These are phyloP conservation scores for Upupa epops DNA, from an alignment of 2,113 vertebrate species.

Conservation along the genomic window DNA sequence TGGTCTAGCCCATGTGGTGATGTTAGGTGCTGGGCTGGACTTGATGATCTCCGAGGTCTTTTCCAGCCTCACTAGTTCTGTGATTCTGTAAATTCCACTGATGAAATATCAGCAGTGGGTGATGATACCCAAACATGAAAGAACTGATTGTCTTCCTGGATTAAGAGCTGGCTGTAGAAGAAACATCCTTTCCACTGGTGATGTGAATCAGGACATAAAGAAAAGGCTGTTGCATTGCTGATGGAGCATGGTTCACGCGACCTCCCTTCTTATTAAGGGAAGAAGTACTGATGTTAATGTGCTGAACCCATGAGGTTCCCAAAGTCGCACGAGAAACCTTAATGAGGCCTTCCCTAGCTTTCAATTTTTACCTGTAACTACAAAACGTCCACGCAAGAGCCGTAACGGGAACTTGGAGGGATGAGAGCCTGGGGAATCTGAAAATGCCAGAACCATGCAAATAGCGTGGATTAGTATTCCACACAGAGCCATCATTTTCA, in stretches of 20 bases:
- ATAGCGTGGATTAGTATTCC: slow-evolving; percentile 5
- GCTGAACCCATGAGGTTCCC: not conserved
- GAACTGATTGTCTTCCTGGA: not conserved
- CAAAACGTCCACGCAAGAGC: not conserved
- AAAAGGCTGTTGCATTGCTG: too few species aligned
- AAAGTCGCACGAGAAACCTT: not conserved
- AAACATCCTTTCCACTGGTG: not conserved
- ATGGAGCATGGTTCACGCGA: not conserved
- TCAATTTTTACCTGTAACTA: not conserved
- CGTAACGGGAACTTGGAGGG: not conserved
- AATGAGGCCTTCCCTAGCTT: not conserved
- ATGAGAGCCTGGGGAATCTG: slow-evolving; percentile 23
- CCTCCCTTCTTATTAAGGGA: not conserved
- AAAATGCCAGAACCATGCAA: slow-evolving; percentile 35
- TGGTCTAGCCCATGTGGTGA: too few species aligned
- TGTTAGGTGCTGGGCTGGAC: too few species aligned
- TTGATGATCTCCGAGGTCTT: too few species aligned
- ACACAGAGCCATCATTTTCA: slow-evolving; percentile 33
- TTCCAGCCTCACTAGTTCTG: too few species aligned
- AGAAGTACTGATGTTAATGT: not conserved
- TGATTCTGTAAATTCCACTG: not conserved
- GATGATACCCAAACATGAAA: not conserved
- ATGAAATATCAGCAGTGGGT: not conserved
- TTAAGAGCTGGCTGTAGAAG: not conserved
- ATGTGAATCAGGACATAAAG: not conserved